Conservation (phyloP, 2,888 invertebrate genomes). For the Allolobophora icterica region DNA sequence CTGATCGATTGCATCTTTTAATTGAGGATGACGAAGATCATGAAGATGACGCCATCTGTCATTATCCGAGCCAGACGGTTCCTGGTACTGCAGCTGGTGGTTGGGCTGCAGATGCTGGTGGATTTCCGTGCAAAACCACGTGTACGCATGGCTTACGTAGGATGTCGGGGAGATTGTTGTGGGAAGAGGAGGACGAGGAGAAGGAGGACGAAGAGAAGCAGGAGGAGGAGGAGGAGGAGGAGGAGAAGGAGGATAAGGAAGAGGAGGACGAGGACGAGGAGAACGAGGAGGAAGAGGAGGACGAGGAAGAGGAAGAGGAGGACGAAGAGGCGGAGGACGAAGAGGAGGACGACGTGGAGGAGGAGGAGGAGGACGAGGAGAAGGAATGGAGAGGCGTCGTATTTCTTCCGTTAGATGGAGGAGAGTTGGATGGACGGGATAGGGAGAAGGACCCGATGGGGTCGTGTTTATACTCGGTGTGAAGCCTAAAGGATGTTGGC, state of each 20-base stretch:
- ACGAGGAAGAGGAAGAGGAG: neutral
- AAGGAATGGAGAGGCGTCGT: neutral
- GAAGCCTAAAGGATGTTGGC: too few species aligned
- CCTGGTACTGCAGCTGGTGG: neutral
- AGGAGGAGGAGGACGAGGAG: neutral
- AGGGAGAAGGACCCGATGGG: too few species aligned
- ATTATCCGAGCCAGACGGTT: neutral
- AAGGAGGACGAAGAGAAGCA: constrained; percentile 23
- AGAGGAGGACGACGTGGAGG: neutral
- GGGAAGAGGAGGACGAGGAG: constrained; percentile 28
- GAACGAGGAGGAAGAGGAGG: neutral
- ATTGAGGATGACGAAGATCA: neutral
- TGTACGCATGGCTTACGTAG: neutral
- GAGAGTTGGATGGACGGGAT: too few species aligned
- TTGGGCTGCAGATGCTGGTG: neutral
- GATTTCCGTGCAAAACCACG: neutral
- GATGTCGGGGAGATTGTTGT: neutral
- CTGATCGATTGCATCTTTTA: neutral
- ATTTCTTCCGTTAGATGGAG: neutral
- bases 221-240: neutral
- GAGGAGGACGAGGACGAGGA: constrained; percentile 26
- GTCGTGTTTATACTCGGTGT: too few species aligned
- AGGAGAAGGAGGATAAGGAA: constrained; percentile 1
- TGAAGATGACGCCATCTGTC: neutral
- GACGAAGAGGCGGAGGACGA: neutral